Base-by-base conservation (phyloP, 1,140 invertebrate species). In the Caerostris extrusa region DNA sequence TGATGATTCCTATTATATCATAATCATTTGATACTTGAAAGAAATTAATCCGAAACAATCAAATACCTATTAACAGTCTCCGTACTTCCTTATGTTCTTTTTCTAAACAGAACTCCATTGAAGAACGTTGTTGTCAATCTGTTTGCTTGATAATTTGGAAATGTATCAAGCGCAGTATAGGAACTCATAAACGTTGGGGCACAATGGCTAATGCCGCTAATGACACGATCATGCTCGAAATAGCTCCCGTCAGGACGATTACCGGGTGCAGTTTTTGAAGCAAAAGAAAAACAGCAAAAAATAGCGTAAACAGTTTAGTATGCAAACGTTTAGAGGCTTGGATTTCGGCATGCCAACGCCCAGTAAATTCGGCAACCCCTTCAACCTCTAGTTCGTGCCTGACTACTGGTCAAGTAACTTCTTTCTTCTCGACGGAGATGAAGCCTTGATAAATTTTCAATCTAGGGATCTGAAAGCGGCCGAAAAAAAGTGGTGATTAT, bases 371-470 rank as follows among this genome's bases (percentile, higher is more conserved):
- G n/a, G 67, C 55, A 64, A 90, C 64, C 82, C n/a, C 56, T 50
- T 56, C 82, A 19, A 85, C 53, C 55, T 19, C 56, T n/a, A 58
- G 55, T 57, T 90, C 90, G 90, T 92, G 91, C 83, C 7, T 55
- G 83, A 83, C 91, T 87, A 93, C 82, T 87, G 83, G 83, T 87
- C 91, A 87, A 93, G 91, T 87, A 56, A 87, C 83, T 93, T 93
- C 91, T 82, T 60, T 53, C 14, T 82, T 64, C 50, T 4, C 53
- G 88, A 56, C 64, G 50, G 57, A 93, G 91, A 93, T 93, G 53
- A 17, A 87, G 82, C 55, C 34, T 89, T 89, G 86, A 93, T 93
- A 93, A 93, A 89, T 93, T 93, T 93, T 93, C 92, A 88, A 89
- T 93, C 91, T 91, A 17, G 87, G 58, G 64, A 61, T 67, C 10